Base-by-base conservation (phyloP, 2,888 invertebrate species). In the Dilophus febrilis region DNA sequence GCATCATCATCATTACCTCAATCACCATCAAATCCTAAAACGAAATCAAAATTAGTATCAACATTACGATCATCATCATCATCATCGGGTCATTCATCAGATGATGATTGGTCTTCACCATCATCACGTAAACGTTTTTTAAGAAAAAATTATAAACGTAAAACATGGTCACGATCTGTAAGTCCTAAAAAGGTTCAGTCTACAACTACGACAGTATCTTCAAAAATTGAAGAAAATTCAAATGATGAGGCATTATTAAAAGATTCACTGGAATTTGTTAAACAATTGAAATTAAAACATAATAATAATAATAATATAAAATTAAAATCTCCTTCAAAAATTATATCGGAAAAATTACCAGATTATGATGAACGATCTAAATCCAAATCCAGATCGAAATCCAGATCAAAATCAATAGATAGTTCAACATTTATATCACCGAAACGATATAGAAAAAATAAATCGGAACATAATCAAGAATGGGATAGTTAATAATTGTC, bases 241-340 rank as follows among this genome's bases (percentile, higher is more conserved):
- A 33, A 26, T 34, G 26, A 43, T 44, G 12, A 45, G 2, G 45
- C 51, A 0, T 43, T 60, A 3, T 54, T 58, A 42, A 48, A 59
- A 3, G 56, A 57, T 19, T 54, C 58, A 37, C 38, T 60, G n/a
- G n/a, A 18, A 54, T 58, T 2, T 53, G 51, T 5, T 54, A 56
- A 0, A 60, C 60, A 0, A 58, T 57, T 42, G 50, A 57, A 38
- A 59, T 59, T 32, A 55, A 59, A 40, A 50, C 53, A 2, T 53
- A n/a, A n/a, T n/a, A n/a, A n/a, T n/a, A n/a, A n/a, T n/a, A n/a
- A n/a, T n/a, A n/a, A n/a, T n/a, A n/a, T n/a, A n/a, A n/a, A n/a
- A n/a, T n/a, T n/a, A n/a, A n/a, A n/a, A n/a, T n/a, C n/a, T n/a
- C n/a, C n/a, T n/a, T n/a, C n/a, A n/a, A n/a, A n/a, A n/a, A n/a